Conservation (phyloP, 2,113 vertebrate genomes). For the Agelaius tricolor region DNA sequence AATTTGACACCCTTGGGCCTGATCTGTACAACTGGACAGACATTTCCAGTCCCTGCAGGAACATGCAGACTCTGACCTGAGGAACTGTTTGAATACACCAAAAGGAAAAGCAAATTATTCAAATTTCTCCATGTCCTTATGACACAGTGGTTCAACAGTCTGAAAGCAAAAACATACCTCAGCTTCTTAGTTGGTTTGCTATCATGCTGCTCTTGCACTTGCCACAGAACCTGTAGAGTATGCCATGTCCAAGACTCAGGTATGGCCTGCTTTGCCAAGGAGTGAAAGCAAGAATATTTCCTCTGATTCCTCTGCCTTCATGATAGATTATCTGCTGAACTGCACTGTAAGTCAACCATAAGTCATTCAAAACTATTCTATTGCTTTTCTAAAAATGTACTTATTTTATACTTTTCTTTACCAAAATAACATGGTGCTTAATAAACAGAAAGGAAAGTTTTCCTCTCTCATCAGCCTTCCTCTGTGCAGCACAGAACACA, state of each 20-base stretch:
- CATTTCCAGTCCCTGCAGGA: neutral
- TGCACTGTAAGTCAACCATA: neutral
- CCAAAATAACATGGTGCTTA: neutral
- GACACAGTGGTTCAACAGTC: neutral
- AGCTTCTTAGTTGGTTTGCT: neutral
- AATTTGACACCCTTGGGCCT: neutral
- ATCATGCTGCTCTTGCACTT: neutral
- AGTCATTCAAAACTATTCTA: neutral
- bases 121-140: neutral
- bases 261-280: neutral
- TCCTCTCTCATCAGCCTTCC: neutral
- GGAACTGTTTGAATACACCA: accelerated
- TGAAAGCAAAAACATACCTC: neutral
- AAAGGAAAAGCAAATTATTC: neutral
- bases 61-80: neutral
- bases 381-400: neutral
- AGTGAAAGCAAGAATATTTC: neutral
- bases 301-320: neutral
- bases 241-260: neutral
- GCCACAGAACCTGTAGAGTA: neutral
- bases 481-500: neutral
- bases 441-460: neutral
- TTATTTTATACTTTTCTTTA: neutral
- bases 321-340: neutral
- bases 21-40: neutral